Base-by-base conservation (phyloP, 2,888 invertebrate species). In the Conus canariensis region DNA sequence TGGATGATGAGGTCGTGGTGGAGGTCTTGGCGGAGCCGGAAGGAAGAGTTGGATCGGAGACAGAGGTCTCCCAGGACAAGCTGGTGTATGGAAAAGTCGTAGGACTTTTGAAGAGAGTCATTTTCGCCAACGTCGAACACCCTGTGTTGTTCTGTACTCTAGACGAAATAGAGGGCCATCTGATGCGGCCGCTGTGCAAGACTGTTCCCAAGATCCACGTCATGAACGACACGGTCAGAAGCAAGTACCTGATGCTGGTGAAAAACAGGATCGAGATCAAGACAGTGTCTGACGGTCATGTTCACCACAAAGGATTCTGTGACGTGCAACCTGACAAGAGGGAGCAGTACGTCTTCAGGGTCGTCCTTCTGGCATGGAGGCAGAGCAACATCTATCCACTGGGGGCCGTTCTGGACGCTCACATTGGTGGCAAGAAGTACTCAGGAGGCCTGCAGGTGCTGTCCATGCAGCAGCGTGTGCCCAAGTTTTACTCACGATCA, bases 141-240 rank as follows among this genome's bases (percentile, higher is more conserved):
- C 94, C 93, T 12, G 91, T 94, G 6, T 91, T 94, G 77, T 86
- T 92, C 1, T 94, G 94, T 89, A 92, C 92, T 9, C 88, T 93
- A 45, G 93, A 93, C 88, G 92, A 92, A n/a, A 87, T 77, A 6
- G 92, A 91, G 60, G 90, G 91, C 9, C 91, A 93, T 85, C 89
- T 94, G 19, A 92, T 94, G 90, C 83, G 90, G 45, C 94, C 94
- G 5, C 88, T 94, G 25, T 94, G 93, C 82, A 93, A 93, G 90
- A 94, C 94, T 8, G 90, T 94, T 10, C 94, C 94, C 30, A 94
- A 94, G 86, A 92, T 94, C 4, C 91, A 89, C 59, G 89, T 90
- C 56, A n/a, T 91, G 19, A 88, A 91, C 59, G 86, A 86, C 59
- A 45, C 22, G 1, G 70, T 91, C 10, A 83, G 22, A 22, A 12